phyloP scores from a whole-genome alignment of 2,888 invertebrate species.

The Panzeria rudis region DNA sequence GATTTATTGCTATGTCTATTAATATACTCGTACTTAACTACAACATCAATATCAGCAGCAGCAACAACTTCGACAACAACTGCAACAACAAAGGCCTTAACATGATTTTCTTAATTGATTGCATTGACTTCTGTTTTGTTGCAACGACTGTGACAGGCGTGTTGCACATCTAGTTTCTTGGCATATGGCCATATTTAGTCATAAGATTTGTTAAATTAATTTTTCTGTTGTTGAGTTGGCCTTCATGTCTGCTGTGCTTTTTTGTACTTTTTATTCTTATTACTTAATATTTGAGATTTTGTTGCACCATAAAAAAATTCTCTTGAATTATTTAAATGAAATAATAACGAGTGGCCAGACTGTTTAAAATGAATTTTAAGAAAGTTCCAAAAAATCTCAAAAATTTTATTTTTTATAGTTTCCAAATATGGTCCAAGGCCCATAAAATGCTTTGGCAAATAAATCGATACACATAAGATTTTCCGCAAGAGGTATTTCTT shows the following conservation, averaged over 20 bases:
- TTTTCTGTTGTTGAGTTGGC: slow-evolving; percentile 47
- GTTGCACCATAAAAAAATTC: slow-evolving; percentile 49
- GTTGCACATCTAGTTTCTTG: slow-evolving; percentile 64
- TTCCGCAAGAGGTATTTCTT: too few relatives aligned
- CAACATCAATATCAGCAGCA: slow-evolving; percentile 5
- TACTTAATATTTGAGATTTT: slow-evolving; percentile 67
- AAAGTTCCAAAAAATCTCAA: too few relatives aligned
- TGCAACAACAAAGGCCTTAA: slow-evolving; percentile 52
- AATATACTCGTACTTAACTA: slow-evolving; percentile 28
- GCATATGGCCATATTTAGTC: slow-evolving; percentile 65
- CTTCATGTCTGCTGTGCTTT: slow-evolving; percentile 52
- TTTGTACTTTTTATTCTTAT: slow-evolving; percentile 35
- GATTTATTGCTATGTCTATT: slow-evolving; percentile 45
- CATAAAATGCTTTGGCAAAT: too few relatives aligned
- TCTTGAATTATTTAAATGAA: slow-evolving; percentile 27
- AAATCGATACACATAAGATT: too few relatives aligned
- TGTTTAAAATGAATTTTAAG: neutral
- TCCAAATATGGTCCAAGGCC: too few relatives aligned
- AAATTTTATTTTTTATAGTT: too few relatives aligned
- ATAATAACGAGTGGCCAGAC: slow-evolving; percentile 12
- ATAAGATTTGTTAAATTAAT: slow-evolving; percentile 17
- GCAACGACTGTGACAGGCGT: slow-evolving; percentile 54
- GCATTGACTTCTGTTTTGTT: slow-evolving; percentile 68
- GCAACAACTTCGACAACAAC: slow-evolving; percentile 1
- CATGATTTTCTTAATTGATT: slow-evolving; percentile 70